Evolutionary conservation across 2,797 vertebrate genomes (phyloP), one percentile per base, ranked within the genome.

Genomic region (Myotis pilosus): DNA sequence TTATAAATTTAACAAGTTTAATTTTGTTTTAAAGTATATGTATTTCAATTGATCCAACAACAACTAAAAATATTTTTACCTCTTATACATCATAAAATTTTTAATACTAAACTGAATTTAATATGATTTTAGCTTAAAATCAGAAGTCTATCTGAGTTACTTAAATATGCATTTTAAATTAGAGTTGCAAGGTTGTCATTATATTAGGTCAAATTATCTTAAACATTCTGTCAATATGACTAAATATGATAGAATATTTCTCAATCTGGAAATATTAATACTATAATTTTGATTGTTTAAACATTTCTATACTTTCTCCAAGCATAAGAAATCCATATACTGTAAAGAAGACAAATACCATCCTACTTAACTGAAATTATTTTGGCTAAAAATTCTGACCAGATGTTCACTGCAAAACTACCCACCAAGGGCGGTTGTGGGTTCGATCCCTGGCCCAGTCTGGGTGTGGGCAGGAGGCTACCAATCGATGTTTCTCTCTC

Each of bases 81-180:
- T 92, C 28, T 69, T 74, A 62, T 11, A 60, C 23, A 68, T 44
- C 33, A 23, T 53, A 49, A 62, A 75, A 78, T 82, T 79, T 86
- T 47, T 19, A 66, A 81, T 85, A 28, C 9, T 94, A 84, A 88
- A 79, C 13, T 74, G 71, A 86, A 92, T 13, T 62, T 69, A 62
- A 2, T 81, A 74, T 74, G 20, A 92, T 85, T 60, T 95, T 71
- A 83, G 9, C 30, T 94, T 92, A 71, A 66, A 87, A 71, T 84
- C 11, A 49, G 9, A 71, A 69, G 33, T 74, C n/a, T 68, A 66
- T 49, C 36, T 95, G 28, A 74, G 17, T 79, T 71, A 51, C 38
- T 90, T 81, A 75, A 28, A 25, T 57, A 78, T 16, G 79, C 49
- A 60, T 71, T 85, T 84, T 83, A 64, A 91, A 19, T 75, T 81